Percentiles rank a stretch among this genome's conserved stretches.
phyloP scores from a whole-genome alignment of 2,113 vertebrate genomes.

The Carassius auratus region DNA sequence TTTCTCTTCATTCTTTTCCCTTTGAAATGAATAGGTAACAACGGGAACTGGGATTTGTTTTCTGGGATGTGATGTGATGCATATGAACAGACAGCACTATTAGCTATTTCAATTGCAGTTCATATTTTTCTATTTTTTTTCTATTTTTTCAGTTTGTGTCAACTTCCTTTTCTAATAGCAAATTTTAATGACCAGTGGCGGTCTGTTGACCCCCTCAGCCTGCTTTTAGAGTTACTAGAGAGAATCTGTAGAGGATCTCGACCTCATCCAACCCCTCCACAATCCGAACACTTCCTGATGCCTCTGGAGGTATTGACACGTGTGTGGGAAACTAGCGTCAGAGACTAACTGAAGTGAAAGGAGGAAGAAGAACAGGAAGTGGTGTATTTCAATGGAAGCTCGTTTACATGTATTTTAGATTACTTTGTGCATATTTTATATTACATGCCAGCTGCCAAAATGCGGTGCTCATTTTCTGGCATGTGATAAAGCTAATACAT shows the following conservation, averaged over 20 bases:
- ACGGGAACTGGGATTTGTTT: neutral
- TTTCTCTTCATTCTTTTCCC: neutral
- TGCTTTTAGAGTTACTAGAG: neutral
- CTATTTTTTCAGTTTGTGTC: neutral
- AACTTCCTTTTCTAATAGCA: neutral
- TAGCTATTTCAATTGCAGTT: neutral
- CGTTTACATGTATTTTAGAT: slow-evolving; percentile 67
- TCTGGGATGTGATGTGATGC: neutral
- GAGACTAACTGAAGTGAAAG: slow-evolving; percentile 1
- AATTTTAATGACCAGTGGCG: neutral
- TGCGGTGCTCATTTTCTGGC: too few relatives aligned
- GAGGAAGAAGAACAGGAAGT: neutral
- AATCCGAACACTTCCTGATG: neutral
- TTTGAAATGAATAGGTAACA: neutral
- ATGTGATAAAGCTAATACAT: too few relatives aligned
- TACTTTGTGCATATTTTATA: slow-evolving; percentile 62
- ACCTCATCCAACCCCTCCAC: neutral
- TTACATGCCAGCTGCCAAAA: neutral
- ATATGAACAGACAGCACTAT: neutral
- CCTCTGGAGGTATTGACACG: neutral
- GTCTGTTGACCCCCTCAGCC: neutral
- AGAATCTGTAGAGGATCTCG: neutral
- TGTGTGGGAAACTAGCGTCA: neutral
- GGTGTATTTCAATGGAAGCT: slow-evolving; percentile 6
- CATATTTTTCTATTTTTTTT: too few relatives aligned